Percentiles rank a stretch among this genome's conserved stretches.
Conservation (phyloP, 2,888 invertebrate species). For the Cordilura impudica region DNA sequence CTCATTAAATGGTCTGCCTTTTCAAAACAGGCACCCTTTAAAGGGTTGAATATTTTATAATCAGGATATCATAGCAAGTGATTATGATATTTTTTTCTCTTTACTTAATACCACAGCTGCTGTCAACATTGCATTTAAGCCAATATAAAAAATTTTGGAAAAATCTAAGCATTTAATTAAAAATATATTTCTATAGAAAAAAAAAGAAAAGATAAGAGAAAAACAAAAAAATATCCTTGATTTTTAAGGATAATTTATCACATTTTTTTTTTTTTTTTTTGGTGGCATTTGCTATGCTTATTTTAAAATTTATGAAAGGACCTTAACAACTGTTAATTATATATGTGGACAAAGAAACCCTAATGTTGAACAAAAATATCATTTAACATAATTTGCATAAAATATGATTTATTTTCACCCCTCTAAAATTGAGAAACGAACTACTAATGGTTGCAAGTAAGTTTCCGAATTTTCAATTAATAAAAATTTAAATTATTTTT, state of each 20-base stretch:
- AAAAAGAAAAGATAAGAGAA: background rate
- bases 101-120: conserved; percentile 41
- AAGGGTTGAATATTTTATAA: conserved; percentile 34
- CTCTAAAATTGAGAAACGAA: too few relatives aligned
- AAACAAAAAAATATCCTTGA: background rate
- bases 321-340: conserved; percentile 22
- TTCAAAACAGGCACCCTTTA: conserved; percentile 11
- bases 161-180: background rate
- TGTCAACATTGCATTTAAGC: conserved; percentile 52
- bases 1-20: conserved; percentile 44
- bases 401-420: conserved; percentile 13
- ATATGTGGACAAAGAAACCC: background rate
- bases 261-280: conserved; percentile 1
- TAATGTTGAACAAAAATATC: conserved; percentile 14
- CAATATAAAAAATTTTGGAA: conserved; percentile 9
- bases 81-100: too few relatives aligned
- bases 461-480: conserved; percentile 34
- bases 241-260: conserved; percentile 15
- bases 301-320: conserved; percentile 6
- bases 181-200: conserved; percentile 18
- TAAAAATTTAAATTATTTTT: background rate
- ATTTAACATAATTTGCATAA: conserved; percentile 20
- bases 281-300: conserved; percentile 9
- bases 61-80: background rate
- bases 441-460: too few relatives aligned